Percentiles rank a stretch among this genome's conserved stretches.
Evolutionary conservation across 2,113 vertebrate genomes (phyloP).

Genomic region (Stigmatopora nigra): DNA sequence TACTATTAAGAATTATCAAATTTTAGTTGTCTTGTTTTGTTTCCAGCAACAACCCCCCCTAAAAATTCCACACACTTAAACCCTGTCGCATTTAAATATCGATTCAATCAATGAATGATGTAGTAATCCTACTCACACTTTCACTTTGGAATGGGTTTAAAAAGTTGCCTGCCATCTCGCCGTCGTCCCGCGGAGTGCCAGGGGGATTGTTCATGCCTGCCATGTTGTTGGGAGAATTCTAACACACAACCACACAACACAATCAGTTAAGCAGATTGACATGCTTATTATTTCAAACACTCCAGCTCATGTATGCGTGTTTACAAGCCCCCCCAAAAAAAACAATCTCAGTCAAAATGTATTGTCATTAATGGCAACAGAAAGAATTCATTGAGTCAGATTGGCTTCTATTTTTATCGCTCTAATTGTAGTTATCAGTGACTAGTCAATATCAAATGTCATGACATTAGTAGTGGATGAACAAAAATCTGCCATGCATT

Average conservation of each 20-base stretch:
- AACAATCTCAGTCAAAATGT: too few species aligned
- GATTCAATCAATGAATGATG: too few species aligned
- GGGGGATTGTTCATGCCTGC: slow-evolving; percentile 85
- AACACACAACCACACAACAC: background rate
- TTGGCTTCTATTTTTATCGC: too few species aligned
- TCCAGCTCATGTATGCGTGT: background rate
- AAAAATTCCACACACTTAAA: background rate
- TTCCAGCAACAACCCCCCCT: background rate
- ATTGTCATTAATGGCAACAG: too few species aligned
- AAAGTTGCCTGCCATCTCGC: slow-evolving; percentile 85
- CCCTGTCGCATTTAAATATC: background rate
- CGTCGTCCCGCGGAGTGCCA: slow-evolving; percentile 82
- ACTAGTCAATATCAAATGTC: background rate
- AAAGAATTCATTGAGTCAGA: too few species aligned
- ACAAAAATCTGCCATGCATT: background rate
- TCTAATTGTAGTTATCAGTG: background rate
- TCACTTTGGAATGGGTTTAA: slow-evolving; percentile 90
- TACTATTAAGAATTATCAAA: too few species aligned
- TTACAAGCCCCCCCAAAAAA: too few species aligned
- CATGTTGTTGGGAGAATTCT: slow-evolving; percentile 88
- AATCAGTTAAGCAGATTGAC: background rate
- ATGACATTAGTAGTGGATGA: background rate
- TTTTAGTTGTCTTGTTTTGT: background rate
- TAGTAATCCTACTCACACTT: slow-evolving; percentile 74
- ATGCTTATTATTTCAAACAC: background rate